Conservation (phyloP, 2,888 invertebrate genomes). For the Hemaris fuciformis region DNA sequence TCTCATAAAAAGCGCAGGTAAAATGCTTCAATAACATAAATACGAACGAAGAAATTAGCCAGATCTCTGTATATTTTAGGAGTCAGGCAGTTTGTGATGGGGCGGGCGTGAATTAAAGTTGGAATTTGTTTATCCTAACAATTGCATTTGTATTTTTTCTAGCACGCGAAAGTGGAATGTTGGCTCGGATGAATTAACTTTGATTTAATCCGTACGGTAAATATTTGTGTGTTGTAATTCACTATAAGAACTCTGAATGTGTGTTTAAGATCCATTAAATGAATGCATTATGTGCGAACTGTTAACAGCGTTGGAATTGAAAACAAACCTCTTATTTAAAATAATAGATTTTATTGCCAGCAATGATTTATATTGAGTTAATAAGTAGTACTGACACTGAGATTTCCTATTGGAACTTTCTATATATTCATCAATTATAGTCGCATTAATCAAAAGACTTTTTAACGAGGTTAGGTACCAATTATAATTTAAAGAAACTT, state of each 20-base stretch:
- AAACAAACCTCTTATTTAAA: no score
- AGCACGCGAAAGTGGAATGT: neutral
- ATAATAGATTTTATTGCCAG: neutral
- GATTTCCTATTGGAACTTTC: no score
- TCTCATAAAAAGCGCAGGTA: conserved; percentile 10
- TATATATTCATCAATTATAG: no score
- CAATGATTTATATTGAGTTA: neutral
- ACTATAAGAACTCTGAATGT: neutral
- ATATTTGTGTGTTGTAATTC: neutral
- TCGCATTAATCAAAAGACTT: no score
- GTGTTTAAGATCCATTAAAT: neutral
- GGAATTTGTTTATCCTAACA: neutral
- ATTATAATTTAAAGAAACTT: no score
- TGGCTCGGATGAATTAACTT: neutral
- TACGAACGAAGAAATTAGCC: conserved; percentile 9
- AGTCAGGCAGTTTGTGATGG: neutral
- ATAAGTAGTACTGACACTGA: no score
- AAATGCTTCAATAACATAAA: conserved; percentile 11
- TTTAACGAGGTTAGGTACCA: no score
- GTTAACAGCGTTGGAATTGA: neutral
- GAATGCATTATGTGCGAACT: neutral
- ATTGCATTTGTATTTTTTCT: neutral
- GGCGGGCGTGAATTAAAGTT: neutral
- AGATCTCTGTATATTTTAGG: conserved; percentile 4
- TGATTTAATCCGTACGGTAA: neutral